These are phyloP conservation scores for Girardinichthys multiradiatus DNA, from an alignment of 2,113 vertebrate genomes.

Conservation along the genomic window DNA sequence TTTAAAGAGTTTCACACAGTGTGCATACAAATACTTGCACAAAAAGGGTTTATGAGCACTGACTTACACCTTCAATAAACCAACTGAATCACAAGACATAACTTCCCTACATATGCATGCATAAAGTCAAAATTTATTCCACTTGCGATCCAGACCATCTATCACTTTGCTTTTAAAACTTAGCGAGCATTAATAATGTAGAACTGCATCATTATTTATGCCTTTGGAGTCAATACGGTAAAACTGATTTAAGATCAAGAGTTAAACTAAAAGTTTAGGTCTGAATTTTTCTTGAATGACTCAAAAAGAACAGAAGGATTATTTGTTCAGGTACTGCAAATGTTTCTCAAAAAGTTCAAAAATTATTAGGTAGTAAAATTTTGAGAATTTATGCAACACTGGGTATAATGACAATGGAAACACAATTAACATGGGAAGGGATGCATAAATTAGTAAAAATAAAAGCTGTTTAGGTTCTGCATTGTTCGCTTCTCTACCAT, in stretches of 20 bases:
- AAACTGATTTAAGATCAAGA: not conserved
- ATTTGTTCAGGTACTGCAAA: not conserved
- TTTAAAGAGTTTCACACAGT: conserved; percentile 33
- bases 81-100: conserved; percentile 18
- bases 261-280: not conserved
- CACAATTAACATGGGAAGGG: not conserved
- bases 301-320: not conserved
- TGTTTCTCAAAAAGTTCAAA: not conserved
- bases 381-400: not conserved
- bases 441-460: not conserved
- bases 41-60: not conserved
- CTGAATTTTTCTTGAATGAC: not conserved
- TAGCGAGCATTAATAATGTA: conserved; percentile 29
- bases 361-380: not conserved
- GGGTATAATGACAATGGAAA: not conserved
- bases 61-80: conserved; percentile 8
- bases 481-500: not conserved
- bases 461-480: not conserved
- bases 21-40: conserved; percentile 17
- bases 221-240: not conserved
- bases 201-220: conserved; percentile 22
- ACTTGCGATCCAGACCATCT: conserved; percentile 18
- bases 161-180: conserved; percentile 9
- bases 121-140: conserved; percentile 14
- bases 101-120: conserved; percentile 17